phyloP scores from a whole-genome alignment of 1,140 invertebrate genomes.

The Trachymyrmex septentrionalis region DNA sequence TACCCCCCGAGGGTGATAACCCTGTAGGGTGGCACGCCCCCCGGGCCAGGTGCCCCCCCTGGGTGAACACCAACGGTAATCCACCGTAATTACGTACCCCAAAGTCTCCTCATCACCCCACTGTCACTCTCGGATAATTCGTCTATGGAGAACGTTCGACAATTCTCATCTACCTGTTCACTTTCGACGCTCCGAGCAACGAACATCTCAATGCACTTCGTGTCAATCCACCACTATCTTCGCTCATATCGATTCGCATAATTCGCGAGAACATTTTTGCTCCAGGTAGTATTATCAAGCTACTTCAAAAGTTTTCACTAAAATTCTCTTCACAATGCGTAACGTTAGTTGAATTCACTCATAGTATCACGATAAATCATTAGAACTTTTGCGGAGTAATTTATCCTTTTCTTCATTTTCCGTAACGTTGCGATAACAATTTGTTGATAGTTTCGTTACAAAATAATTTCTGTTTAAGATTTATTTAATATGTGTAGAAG shows the following conservation, averaged over 20 bases:
- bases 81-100: conserved; percentile 81
- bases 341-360: conserved; percentile 1
- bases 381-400: neutral
- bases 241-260: conserved; percentile 28
- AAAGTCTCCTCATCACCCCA: conserved; percentile 70
- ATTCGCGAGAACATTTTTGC: conserved; percentile 49
- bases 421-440: neutral
- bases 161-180: conserved; percentile 70
- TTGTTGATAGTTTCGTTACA: neutral
- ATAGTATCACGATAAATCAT: neutral
- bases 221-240: conserved; percentile 37
- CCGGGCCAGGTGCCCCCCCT: conserved; percentile 85
- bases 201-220: conserved; percentile 48
- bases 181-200: conserved; percentile 47
- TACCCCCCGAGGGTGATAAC: conserved; percentile 77
- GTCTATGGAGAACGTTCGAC: conserved; percentile 22
- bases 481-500: neutral
- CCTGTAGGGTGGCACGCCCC: conserved; percentile 79
- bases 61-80: conserved; percentile 78
- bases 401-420: neutral
- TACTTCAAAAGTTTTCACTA: conserved; percentile 23
- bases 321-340: conserved; percentile 5
- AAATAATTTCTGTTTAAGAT: neutral
- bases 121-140: conserved; percentile 17
- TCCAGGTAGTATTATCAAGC: neutral